Percentiles rank a stretch among this genome's conserved stretches.
Conservation (phyloP, 2,888 invertebrate genomes). For the Netelia inedita region DNA sequence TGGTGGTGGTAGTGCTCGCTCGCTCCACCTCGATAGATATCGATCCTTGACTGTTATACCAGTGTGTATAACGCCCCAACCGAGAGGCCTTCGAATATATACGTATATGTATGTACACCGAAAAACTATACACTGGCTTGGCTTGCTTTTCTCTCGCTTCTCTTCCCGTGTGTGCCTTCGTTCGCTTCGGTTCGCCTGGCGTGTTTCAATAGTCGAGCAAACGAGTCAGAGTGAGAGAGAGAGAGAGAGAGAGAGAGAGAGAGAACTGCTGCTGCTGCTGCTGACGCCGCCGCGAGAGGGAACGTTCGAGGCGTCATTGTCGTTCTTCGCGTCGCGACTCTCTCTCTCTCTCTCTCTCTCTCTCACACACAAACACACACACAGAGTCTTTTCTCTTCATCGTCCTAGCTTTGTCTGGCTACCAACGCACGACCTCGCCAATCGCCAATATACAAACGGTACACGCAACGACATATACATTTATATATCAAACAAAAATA, state of each 20-base stretch:
- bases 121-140: conserved; percentile 60
- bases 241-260: conserved; percentile 46
- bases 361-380: neutral
- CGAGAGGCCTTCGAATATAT: conserved; percentile 36
- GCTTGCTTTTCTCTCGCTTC: conserved; percentile 50
- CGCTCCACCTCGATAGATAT: conserved; percentile 70
- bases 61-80: conserved; percentile 57
- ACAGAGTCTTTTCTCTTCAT: neutral
- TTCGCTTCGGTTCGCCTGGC: conserved; percentile 38
- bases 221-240: conserved; percentile 45
- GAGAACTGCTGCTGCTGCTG: conserved; percentile 47
- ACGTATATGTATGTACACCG: conserved; percentile 44
- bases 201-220: conserved; percentile 68
- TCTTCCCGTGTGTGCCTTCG: conserved; percentile 19
- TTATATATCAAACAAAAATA: neutral
- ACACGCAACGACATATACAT: neutral
- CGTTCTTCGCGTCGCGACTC: conserved; percentile 61
- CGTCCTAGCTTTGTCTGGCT: conserved; percentile 34
- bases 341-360: conserved; percentile 33
- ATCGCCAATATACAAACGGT: conserved; percentile 32
- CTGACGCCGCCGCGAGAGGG: conserved; percentile 59
- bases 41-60: conserved; percentile 65
- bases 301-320: conserved; percentile 62
- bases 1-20: conserved; percentile 36
- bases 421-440: conserved; percentile 8